These are phyloP conservation scores for Gisinianus flammeolus DNA, from an alignment of 2,888 invertebrate genomes.

Conservation along the genomic window DNA sequence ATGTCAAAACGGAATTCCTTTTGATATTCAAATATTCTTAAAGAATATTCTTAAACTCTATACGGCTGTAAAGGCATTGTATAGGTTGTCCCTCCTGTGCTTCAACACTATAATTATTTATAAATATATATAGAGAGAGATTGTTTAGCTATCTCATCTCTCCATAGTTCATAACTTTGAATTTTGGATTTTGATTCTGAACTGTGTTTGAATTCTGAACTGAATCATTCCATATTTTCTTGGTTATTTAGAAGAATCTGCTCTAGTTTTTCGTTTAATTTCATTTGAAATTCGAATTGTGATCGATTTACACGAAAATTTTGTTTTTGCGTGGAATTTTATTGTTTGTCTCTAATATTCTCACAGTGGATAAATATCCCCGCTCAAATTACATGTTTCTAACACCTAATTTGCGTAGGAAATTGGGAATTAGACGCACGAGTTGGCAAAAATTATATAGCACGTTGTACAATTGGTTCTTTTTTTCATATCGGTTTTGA, in stretches of 20 bases:
- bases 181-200: too few species aligned
- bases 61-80: too few species aligned
- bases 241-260: not conserved
- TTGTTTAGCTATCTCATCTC: too few species aligned
- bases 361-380: not conserved
- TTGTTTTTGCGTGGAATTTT: not conserved
- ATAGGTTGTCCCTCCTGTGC: too few species aligned
- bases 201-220: too few species aligned
- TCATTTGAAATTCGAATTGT: not conserved
- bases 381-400: slow-evolving; percentile 7
- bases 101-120: too few species aligned
- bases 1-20: too few species aligned
- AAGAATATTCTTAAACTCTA: too few species aligned
- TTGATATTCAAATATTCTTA: too few species aligned
- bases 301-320: not conserved
- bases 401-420: slow-evolving; percentile 21
- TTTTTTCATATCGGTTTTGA: not conserved
- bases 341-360: not conserved
- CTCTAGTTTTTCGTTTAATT: not conserved
- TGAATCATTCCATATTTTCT: not conserved
- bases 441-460: slow-evolving; percentile 13
- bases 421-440: slow-evolving; percentile 29
- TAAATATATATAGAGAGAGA: too few species aligned
- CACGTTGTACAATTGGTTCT: not conserved
- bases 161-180: too few species aligned